Base-by-base conservation (phyloP, 2,797 vertebrate genomes). In the Ambastaia sidthimunki region DNA sequence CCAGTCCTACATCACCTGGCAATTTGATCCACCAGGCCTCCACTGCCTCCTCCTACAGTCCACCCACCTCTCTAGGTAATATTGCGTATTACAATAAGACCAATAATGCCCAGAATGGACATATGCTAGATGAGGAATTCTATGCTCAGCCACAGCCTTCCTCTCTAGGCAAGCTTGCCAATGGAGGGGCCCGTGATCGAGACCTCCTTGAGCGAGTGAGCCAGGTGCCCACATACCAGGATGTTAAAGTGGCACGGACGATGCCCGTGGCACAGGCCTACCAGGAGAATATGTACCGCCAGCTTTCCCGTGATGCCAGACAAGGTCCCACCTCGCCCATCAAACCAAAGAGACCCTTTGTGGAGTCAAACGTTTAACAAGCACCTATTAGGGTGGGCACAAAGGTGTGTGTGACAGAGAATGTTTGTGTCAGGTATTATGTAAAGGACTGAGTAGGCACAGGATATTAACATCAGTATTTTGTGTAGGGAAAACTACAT, bases 261-360 rank as follows among this genome's bases (percentile, higher is more conserved):
- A 96, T 99, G 91, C 98, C 98, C 3, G 98, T 99, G 94, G 96
- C 97, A 0, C 98, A 99, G 93, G 98, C 98, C 72, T 99, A 98
- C 94, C 98, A 98, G 95, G 97, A 99, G 95, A 99, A 97, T 95
- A 95, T 99, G 92, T 98, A 98, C 89, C 96, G 97, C 89, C 98
- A 99, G 91, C 94, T 99, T 80, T 98, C 98, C 84, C 95, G 98
- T 87, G 98, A 99, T 93, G 95, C 96, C 87, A 94, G 97, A 89
- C 98, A 98, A 93, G 96, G 97, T 91, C 96, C 97, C 92, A 96
- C 97, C 12, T 99, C 98, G 91, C 98, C 98, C 93, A 98, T 99
- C 95, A 99, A 99, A 99, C 98, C 98, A 99, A 99, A 99, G 98
- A 99, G 98, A 99, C 98, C 98, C 7, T 99, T 98, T 93, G 98